phyloP scores from a whole-genome alignment of 2,113 vertebrate species.

The Balaeniceps rex region DNA sequence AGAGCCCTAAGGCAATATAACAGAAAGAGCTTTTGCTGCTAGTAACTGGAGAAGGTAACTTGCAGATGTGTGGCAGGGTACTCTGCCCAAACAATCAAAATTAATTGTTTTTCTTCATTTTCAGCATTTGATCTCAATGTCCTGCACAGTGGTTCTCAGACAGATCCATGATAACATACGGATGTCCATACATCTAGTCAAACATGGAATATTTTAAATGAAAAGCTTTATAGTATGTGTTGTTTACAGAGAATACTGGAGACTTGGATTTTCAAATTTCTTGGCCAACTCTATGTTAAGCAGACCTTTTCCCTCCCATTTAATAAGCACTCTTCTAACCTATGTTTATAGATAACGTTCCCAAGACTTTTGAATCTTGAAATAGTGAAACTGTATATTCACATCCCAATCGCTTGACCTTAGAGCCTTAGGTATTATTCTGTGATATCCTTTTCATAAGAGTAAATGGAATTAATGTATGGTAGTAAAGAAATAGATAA shows the following conservation, averaged over 20 bases:
- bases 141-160: neutral
- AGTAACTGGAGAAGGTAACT: neutral
- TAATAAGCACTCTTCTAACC: neutral
- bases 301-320: neutral
- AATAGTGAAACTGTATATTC: neutral
- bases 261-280: neutral
- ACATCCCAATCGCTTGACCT: neutral
- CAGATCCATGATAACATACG: neutral
- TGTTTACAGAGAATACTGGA: neutral
- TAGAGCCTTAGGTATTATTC: neutral
- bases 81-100: neutral
- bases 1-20: neutral
- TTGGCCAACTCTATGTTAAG: neutral
- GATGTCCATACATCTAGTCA: neutral
- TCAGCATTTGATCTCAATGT: neutral
- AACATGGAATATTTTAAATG: neutral
- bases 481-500: neutral
- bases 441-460: neutral
- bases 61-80: neutral
- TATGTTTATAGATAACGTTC: neutral
- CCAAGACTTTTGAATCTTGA: neutral
- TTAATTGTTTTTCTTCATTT: neutral
- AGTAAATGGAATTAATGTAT: neutral
- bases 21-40: neutral
- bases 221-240: neutral